These are phyloP conservation scores for Pherbina coryleti DNA, from an alignment of 2,888 invertebrate genomes.

Conservation along the genomic window DNA sequence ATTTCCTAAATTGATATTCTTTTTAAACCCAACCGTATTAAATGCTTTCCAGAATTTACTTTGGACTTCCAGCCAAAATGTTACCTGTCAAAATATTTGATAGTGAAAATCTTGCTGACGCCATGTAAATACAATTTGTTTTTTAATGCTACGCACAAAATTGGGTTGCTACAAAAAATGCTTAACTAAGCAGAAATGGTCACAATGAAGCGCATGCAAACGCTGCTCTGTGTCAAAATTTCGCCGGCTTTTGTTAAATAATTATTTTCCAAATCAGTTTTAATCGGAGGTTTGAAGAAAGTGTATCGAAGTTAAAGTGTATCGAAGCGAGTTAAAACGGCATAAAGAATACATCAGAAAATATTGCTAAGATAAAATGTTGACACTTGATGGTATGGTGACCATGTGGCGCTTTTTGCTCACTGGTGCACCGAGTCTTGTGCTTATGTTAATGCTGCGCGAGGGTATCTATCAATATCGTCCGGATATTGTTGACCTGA, in stretches of 20 bases:
- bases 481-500: slow-evolving; percentile 79
- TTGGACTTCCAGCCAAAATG: too few species aligned
- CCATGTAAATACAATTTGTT: not conserved
- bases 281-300: not conserved
- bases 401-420: slow-evolving; percentile 76
- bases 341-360: not conserved
- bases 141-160: not conserved
- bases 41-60: too few species aligned
- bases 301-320: not conserved
- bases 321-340: not conserved
- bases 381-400: slow-evolving; percentile 63
- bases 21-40: too few species aligned
- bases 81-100: too few species aligned
- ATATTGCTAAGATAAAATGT: slow-evolving; percentile 41
- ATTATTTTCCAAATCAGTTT: not conserved
- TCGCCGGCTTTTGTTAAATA: not conserved
- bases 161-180: not conserved
- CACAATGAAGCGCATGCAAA: not conserved
- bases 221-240: too few species aligned
- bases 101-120: not conserved
- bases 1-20: too few species aligned
- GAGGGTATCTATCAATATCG: slow-evolving; percentile 76
- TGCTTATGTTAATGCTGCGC: slow-evolving; percentile 76
- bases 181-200: not conserved
- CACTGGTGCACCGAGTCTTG: slow-evolving; percentile 76